Conservation (phyloP, 1,140 invertebrate genomes). For the Phymastichus coffea region DNA sequence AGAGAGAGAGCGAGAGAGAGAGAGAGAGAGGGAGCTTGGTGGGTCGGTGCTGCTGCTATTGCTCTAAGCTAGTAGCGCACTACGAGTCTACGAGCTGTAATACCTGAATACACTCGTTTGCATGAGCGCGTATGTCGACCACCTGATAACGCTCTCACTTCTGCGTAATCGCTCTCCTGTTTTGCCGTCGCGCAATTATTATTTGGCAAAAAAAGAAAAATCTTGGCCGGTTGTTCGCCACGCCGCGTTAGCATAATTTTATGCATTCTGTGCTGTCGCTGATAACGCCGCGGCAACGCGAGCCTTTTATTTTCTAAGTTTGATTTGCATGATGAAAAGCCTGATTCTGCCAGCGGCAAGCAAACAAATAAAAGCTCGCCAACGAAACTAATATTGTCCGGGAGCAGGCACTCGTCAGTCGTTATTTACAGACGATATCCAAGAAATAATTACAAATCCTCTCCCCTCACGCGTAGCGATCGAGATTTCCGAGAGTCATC, state of each 20-base stretch:
- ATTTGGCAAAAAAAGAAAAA: too few species aligned
- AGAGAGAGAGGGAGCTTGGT: constrained; percentile 28
- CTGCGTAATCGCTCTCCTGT: constrained; percentile 20
- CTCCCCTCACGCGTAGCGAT: neutral
- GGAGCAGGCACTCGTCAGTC: constrained; percentile 1
- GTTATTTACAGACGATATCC: constrained; percentile 23
- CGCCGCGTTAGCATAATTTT: too few species aligned
- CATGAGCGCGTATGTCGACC: constrained; percentile 38
- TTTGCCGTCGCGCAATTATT: too few species aligned
- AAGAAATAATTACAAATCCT: constrained; percentile 26
- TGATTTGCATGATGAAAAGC: too few species aligned
- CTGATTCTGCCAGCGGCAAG: too few species aligned
- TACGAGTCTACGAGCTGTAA: constrained; percentile 47
- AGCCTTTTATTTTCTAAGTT: too few species aligned
- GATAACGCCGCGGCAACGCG: too few species aligned
- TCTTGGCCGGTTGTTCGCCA: too few species aligned
- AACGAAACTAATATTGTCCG: constrained; percentile 12
- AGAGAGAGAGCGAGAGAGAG: constrained; percentile 32
- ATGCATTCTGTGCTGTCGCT: too few species aligned
- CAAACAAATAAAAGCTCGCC: too few species aligned
- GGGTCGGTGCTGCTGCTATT: constrained; percentile 28
- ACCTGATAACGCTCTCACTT: constrained; percentile 38
- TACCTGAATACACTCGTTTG: constrained; percentile 50
- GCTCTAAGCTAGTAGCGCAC: neutral
- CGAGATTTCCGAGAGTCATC: constrained; percentile 23